Conservation (phyloP, 2,113 vertebrate genomes). For the Oreochromis spilurus region DNA sequence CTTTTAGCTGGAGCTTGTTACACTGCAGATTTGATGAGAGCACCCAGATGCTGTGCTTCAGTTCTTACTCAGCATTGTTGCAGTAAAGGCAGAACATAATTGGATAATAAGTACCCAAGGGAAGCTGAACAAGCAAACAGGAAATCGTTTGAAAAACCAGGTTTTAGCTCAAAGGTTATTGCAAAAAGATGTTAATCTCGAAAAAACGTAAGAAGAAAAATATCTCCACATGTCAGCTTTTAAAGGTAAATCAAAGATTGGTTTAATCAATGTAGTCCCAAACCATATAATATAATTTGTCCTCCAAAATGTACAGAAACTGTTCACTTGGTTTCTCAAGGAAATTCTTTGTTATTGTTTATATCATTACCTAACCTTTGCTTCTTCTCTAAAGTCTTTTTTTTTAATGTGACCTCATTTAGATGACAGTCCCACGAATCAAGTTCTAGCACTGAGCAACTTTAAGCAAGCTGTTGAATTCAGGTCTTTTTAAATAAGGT, state of each 20-base stretch:
- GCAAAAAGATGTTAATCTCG: neutral
- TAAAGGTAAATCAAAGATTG: neutral
- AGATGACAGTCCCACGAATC: neutral
- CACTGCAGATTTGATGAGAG: neutral
- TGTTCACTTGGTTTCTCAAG: neutral
- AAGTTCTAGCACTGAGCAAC: neutral
- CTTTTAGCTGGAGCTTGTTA: neutral
- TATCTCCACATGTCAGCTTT: neutral
- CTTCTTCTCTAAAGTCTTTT: neutral
- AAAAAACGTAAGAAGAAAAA: neutral
- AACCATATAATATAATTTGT: neutral
- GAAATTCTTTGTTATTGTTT: neutral
- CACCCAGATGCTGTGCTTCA: neutral
- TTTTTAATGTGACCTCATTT: neutral
- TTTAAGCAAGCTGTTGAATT: neutral
- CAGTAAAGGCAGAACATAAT: neutral
- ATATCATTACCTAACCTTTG: neutral
- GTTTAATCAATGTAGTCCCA: neutral
- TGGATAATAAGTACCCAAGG: neutral
- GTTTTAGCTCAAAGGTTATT: neutral
- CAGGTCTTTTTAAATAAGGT: neutral
- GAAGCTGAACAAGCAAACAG: neutral
- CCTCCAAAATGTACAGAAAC: neutral
- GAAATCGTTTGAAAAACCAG: neutral
- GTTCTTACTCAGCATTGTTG: neutral